Conservation (phyloP, 1,140 invertebrate species). For the Pseudomyrmex sp. region DNA sequence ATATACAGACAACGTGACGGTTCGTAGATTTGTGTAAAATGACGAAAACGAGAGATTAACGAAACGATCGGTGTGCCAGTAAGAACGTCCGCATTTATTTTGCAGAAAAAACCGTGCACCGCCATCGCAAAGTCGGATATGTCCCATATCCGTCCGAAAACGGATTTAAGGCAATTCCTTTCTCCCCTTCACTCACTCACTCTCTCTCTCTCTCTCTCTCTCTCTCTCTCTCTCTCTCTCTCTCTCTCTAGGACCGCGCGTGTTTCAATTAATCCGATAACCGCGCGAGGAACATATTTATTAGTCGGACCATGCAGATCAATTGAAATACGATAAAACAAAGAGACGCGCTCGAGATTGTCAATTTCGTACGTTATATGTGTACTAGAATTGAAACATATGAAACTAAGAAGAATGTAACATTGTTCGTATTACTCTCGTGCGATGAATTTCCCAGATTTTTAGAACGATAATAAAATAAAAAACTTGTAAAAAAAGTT, state of each 20-base stretch:
- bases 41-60: neutral
- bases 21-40: slow-evolving; percentile 4
- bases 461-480: neutral
- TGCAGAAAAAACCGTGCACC: neutral
- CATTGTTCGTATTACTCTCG: slow-evolving; percentile 2
- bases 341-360: neutral
- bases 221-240: neutral
- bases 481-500: neutral
- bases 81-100: slow-evolving; percentile 24
- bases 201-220: neutral
- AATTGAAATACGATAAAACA: slow-evolving; percentile 31
- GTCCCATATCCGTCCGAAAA: slow-evolving; percentile 7
- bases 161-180: slow-evolving; percentile 30
- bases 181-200: neutral
- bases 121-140: slow-evolving; percentile 3
- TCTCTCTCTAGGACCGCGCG: neutral
- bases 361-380: slow-evolving; percentile 20
- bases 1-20: neutral
- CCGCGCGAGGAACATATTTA: slow-evolving; percentile 31
- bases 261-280: slow-evolving; percentile 51
- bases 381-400: neutral
- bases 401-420: neutral
- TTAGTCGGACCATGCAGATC: slow-evolving; percentile 1
- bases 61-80: neutral
- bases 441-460: neutral